Conservation (phyloP, 2,888 invertebrate species). For the Serrognathus titanus region DNA sequence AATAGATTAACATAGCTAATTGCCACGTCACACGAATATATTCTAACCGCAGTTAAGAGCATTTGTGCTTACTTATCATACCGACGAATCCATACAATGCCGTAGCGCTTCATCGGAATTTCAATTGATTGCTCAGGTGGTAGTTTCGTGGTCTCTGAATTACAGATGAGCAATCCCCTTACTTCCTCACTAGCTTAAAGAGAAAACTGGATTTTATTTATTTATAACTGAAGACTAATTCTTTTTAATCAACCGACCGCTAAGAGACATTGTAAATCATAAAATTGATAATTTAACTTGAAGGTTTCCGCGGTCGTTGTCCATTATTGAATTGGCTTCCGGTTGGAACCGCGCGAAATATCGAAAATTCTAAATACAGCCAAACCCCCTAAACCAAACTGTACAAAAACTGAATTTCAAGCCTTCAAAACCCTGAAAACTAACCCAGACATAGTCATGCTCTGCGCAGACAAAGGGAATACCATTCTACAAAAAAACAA, state of each 20-base stretch:
- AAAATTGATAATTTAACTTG: no score
- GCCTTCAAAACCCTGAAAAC: no score
- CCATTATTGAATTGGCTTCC: no score
- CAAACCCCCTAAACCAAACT: no score
- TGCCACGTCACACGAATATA: conserved; percentile 1
- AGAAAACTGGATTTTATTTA: background rate
- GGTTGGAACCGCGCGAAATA: no score
- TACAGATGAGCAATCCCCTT: background rate
- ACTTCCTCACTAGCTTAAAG: background rate
- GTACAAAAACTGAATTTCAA: no score
- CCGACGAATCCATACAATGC: background rate
- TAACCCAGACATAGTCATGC: no score
- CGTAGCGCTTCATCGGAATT: background rate
- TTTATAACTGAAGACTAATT: background rate
- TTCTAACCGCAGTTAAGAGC: background rate
- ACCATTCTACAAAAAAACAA: no score
- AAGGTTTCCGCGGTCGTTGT: no score
- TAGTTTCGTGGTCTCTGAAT: background rate
- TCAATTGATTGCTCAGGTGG: background rate
- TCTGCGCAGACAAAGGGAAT: no score
- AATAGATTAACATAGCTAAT: conserved; percentile 1
- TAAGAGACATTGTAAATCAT: no score
- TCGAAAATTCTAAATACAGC: no score
- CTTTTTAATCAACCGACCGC: background rate
- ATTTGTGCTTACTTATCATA: conserved; percentile 1